Percentiles rank a stretch among this genome's conserved stretches.
Evolutionary conservation across 2,113 vertebrate species (phyloP).

Genomic region (Asarcornis scutulata): DNA sequence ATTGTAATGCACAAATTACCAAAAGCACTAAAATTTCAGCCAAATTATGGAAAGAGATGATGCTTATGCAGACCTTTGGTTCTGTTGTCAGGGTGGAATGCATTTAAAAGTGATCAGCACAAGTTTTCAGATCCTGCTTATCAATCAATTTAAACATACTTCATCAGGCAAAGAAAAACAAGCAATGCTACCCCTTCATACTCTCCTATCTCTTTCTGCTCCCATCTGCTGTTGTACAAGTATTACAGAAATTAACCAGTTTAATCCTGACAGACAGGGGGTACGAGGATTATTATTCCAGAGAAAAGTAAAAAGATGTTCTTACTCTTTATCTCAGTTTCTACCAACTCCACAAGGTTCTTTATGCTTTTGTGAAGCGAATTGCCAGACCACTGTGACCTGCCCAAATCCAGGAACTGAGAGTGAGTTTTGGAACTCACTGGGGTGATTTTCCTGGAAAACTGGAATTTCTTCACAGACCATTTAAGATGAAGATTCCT

Average conservation of each 20-base stretch:
- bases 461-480: not conserved
- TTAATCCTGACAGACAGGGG: not conserved
- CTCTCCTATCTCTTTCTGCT: not conserved
- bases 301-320: not conserved
- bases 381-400: not conserved
- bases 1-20: not conserved
- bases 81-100: not conserved
- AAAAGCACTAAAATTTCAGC: not conserved
- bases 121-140: not conserved
- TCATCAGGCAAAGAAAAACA: not conserved
- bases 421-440: not conserved
- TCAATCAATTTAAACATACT: slow-evolving; percentile 1
- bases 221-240: not conserved
- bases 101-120: not conserved
- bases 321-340: not conserved
- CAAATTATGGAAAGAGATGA: not conserved
- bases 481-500: not conserved
- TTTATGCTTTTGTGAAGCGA: not conserved
- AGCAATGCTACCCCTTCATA: not conserved
- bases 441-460: not conserved
- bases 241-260: not conserved
- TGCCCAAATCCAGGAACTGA: not conserved
- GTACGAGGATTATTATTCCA: not conserved
- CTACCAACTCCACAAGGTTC: not conserved
- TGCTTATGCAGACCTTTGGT: not conserved